These are phyloP conservation scores for Sphaeridia pumilis DNA, from an alignment of 2,888 invertebrate genomes.

Conservation along the genomic window DNA sequence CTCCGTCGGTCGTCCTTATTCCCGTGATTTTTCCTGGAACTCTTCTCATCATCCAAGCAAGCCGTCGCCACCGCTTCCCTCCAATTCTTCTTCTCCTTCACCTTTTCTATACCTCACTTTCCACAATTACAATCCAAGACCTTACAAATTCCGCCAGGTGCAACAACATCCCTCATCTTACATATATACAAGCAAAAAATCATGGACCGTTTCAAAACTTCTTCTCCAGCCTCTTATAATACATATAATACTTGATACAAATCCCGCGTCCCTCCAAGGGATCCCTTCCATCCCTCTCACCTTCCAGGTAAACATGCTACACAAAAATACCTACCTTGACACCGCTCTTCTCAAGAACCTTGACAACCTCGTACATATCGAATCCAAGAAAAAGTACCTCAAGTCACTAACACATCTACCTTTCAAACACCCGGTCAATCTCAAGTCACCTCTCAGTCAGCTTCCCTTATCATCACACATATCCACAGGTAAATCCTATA, in stretches of 20 bases:
- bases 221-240: too few species aligned
- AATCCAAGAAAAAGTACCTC: background rate
- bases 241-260: too few species aligned
- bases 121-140: too few species aligned
- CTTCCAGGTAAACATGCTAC: too few species aligned
- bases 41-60: constrained; percentile 1
- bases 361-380: too few species aligned
- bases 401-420: background rate
- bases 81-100: background rate
- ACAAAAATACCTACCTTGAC: too few species aligned
- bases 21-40: constrained; percentile 19
- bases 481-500: background rate
- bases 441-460: background rate
- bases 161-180: background rate
- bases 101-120: too few species aligned
- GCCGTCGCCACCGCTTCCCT: background rate
- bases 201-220: too few species aligned
- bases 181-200: too few species aligned
- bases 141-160: background rate
- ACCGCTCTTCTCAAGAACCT: too few species aligned
- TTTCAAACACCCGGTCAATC: background rate
- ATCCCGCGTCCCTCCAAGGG: too few species aligned
- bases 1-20: constrained; percentile 12
- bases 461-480: background rate
- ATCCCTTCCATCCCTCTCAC: too few species aligned